These are phyloP conservation scores for Dorcus parallelipipedus DNA, from an alignment of 2,888 invertebrate genomes.

Conservation along the genomic window DNA sequence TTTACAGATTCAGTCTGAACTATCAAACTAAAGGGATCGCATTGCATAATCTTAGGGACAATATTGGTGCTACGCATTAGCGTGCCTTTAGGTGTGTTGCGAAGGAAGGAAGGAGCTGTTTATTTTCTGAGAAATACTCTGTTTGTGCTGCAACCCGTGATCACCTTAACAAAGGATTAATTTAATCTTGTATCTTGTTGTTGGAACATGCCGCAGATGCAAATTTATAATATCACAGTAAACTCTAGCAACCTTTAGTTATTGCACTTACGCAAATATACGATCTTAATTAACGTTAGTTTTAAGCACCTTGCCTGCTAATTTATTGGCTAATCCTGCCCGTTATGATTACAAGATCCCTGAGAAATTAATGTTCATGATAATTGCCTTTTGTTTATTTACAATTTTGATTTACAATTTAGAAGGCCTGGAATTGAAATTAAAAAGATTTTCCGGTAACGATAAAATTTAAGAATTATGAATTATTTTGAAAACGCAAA, in stretches of 20 bases:
- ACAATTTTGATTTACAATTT: no score
- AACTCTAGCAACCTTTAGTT: constrained; percentile 7
- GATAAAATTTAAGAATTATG: no score
- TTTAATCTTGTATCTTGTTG: constrained; percentile 20
- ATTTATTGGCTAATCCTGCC: no score
- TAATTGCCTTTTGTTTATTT: no score
- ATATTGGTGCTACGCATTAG: constrained; percentile 22
- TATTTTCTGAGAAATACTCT: constrained; percentile 16
- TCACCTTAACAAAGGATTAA: constrained; percentile 22
- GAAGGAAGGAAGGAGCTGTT: constrained; percentile 12
- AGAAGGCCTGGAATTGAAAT: no score
- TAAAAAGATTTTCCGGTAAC: no score
- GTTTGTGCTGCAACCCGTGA: constrained; percentile 18
- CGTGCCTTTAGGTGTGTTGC: constrained; percentile 13
- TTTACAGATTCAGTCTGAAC: background rate
- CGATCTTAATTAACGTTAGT: constrained; percentile 14
- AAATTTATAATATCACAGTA: constrained; percentile 11
- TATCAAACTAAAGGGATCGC: background rate
- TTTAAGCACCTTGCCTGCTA: no score
- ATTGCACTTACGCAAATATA: constrained; percentile 9
- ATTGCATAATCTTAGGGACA: constrained; percentile 19
- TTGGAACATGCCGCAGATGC: constrained; percentile 18
- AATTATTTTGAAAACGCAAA: no score
- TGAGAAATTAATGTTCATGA: no score
- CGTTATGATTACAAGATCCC: constrained; percentile 1